Evolutionary conservation across 2,797 vertebrate genomes (phyloP).

Genomic region (Orientallactaga sibirica): DNA sequence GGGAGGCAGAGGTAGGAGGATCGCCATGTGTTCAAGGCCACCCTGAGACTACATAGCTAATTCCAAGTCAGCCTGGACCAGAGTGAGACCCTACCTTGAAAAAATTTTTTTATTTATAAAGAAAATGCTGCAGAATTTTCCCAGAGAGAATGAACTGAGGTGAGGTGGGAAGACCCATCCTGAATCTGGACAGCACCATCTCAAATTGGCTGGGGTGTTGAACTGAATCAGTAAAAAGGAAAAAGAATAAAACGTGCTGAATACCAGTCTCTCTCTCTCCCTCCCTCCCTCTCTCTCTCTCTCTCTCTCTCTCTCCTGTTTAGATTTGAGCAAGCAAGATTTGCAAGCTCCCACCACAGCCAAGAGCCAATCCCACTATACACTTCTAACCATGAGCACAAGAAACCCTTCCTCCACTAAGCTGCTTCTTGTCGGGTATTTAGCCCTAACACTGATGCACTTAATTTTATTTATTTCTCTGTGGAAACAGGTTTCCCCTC

Average conservation of each 20-base stretch:
- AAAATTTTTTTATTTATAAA: too few relatives aligned
- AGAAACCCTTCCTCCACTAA: background rate
- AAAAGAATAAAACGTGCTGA: background rate
- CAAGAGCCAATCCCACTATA: background rate
- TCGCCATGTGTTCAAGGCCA: too few relatives aligned
- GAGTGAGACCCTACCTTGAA: too few relatives aligned
- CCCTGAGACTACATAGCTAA: too few relatives aligned
- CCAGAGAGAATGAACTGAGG: background rate
- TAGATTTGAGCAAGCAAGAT: too few relatives aligned
- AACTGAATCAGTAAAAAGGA: background rate
- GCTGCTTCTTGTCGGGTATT: background rate
- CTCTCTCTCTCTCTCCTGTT: background rate
- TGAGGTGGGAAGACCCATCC: background rate
- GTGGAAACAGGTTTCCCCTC: background rate
- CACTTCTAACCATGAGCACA: background rate
- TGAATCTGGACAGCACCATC: background rate
- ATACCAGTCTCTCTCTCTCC: background rate
- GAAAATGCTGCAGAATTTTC: background rate
- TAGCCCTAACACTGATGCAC: background rate
- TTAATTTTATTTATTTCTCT: background rate
- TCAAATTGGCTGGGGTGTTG: background rate
- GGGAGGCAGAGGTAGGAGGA: too few relatives aligned
- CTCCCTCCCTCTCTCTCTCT: background rate
- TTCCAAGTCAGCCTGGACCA: too few relatives aligned
- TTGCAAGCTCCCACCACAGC: too few relatives aligned